Evolutionary conservation across 2,113 vertebrate species (phyloP).

Genomic region (Triplophysa rosa): DNA sequence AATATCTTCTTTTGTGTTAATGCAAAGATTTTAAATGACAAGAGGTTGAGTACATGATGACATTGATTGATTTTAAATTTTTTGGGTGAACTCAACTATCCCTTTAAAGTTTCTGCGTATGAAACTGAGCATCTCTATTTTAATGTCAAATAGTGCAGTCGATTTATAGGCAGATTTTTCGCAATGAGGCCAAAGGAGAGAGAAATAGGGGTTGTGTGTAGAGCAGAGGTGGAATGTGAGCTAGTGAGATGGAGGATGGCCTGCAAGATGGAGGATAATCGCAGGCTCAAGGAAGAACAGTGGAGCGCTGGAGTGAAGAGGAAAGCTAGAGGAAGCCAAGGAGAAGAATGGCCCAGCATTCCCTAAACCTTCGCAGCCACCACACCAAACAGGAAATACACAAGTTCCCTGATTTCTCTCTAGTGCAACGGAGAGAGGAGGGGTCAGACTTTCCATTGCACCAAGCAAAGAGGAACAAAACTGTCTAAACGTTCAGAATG

Average conservation of each 20-base stretch:
- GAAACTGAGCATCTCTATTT: neutral
- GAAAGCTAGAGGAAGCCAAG: conserved; percentile 37
- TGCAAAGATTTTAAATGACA: no score
- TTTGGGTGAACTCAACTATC: no score
- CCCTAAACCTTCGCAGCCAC: conserved; percentile 47
- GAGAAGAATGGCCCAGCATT: conserved; percentile 52
- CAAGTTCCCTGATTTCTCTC: conserved; percentile 40
- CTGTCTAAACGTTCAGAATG: neutral
- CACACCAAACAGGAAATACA: conserved; percentile 60
- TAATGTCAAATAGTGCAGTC: neutral
- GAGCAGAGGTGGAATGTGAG: neutral
- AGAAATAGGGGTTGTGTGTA: no score
- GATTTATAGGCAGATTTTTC: neutral
- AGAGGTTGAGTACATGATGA: no score
- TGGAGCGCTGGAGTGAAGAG: neutral
- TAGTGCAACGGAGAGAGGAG: conserved; percentile 6
- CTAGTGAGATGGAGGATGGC: conserved; percentile 28
- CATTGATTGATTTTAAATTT: no score
- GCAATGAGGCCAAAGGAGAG: neutral
- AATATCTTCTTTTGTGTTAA: no score
- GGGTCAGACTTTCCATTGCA: conserved; percentile 47
- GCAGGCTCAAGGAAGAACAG: conserved; percentile 18
- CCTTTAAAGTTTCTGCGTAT: neutral
- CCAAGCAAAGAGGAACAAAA: conserved; percentile 37
- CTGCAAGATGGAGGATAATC: conserved; percentile 31